Conservation (phyloP, 2,797 vertebrate species). For the Smutsia gigantea region DNA sequence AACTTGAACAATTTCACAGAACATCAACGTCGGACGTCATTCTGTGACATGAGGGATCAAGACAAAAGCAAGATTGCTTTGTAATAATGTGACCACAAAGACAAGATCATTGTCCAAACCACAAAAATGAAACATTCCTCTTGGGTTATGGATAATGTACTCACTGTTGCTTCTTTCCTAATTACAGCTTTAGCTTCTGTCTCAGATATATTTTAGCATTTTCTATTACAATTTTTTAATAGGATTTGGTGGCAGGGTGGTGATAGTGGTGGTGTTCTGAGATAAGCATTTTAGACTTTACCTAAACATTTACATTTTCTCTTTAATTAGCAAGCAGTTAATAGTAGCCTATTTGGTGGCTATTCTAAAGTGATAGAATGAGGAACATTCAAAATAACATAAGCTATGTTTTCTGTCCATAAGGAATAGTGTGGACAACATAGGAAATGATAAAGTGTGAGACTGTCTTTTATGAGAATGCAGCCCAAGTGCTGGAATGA, state of each 20-base stretch:
- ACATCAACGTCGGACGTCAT: too few species aligned
- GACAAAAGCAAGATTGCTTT: too few species aligned
- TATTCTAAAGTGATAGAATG: background rate
- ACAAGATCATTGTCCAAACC: too few species aligned
- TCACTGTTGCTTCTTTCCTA: too few species aligned
- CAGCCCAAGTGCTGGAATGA: background rate
- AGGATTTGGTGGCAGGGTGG: background rate
- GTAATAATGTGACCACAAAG: too few species aligned
- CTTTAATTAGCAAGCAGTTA: background rate
- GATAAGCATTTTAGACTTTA: background rate
- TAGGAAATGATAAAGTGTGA: background rate
- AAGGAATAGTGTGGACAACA: background rate
- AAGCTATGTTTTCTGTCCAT: background rate
- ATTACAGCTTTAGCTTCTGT: too few species aligned
- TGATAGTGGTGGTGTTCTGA: background rate
- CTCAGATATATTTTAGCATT: background rate
- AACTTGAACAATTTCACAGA: too few species aligned
- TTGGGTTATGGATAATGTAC: too few species aligned
- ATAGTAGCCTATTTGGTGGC: background rate
- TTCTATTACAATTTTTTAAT: background rate
- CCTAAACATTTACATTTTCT: background rate
- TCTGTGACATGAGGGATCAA: too few species aligned
- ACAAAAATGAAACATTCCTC: too few species aligned
- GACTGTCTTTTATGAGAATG: background rate
- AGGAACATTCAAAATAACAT: background rate